phyloP scores from a whole-genome alignment of 2,113 vertebrate genomes.

The human (Homo sapiens) region DNA sequence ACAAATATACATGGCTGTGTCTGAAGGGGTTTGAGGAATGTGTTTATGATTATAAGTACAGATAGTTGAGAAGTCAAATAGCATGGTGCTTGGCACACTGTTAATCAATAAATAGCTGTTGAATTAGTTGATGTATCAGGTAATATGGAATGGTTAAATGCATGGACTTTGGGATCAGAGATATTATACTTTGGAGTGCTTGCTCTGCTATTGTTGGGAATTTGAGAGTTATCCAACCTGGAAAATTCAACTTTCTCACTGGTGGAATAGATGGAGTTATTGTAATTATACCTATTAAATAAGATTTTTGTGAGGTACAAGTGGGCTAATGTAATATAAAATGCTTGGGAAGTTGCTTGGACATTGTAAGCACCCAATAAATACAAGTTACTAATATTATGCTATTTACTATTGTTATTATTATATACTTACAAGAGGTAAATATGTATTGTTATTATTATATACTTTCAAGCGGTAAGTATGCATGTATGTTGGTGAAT shows the following conservation, averaged over 20 bases:
- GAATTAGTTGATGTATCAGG: not conserved
- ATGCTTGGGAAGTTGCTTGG: not conserved
- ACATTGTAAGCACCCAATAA: not conserved
- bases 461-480: not conserved
- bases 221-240: not conserved
- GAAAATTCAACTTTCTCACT: not conserved
- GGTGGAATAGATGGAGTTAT: not conserved
- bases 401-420: not conserved
- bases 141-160: not conserved
- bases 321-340: not conserved
- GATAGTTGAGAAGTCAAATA: not conserved
- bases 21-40: not conserved
- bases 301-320: not conserved
- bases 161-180: not conserved
- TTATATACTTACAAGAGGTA: not conserved
- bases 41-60: rapidly evolving
- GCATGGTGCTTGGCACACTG: not conserved
- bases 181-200: not conserved
- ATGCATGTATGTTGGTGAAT: not conserved
- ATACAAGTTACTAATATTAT: not conserved
- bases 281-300: not conserved
- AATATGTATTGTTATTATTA: not conserved
- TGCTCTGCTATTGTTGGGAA: not conserved
- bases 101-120: not conserved
- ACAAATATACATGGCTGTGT: not conserved